These are phyloP conservation scores for Chlorospingus flavigularis DNA, from an alignment of 2,797 vertebrate genomes.

Conservation along the genomic window DNA sequence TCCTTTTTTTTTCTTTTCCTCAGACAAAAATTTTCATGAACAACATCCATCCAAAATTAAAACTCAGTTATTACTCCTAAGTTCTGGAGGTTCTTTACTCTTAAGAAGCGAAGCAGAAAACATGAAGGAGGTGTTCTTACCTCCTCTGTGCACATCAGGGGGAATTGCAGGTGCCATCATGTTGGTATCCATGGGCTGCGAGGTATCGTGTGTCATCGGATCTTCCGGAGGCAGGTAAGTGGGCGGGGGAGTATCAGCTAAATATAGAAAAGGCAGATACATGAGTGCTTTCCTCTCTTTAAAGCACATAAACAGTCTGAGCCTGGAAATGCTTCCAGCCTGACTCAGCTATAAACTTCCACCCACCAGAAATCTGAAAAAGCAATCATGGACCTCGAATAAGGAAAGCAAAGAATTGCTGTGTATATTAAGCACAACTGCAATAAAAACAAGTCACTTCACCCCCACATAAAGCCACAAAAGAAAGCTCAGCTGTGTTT, in stretches of 20 bases:
- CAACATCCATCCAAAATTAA: background rate
- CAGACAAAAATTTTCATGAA: background rate
- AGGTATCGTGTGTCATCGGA: slow-evolving; percentile 94
- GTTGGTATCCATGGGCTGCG: slow-evolving; percentile 96
- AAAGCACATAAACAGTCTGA: background rate
- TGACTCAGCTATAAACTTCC: slow-evolving; percentile 27
- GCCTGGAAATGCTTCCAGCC: slow-evolving; percentile 15
- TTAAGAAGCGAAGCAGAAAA: background rate
- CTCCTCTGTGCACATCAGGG: slow-evolving; percentile 88
- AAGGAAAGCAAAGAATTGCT: slow-evolving; percentile 9
- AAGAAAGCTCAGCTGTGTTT: background rate
- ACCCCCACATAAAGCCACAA: background rate
- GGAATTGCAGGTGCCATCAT: slow-evolving; percentile 90
- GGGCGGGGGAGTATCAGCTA: slow-evolving; percentile 93
- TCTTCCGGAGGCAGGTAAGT: slow-evolving; percentile 97
- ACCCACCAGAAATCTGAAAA: slow-evolving; percentile 14
- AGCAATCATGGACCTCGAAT: background rate
- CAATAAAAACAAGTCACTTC: background rate
- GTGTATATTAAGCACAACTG: background rate
- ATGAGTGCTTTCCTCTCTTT: background rate
- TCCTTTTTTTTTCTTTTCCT: background rate
- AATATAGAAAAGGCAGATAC: slow-evolving; percentile 26
- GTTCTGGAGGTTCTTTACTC: background rate
- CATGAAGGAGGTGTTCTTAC: slow-evolving; percentile 40
- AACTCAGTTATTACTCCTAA: background rate